Evolutionary conservation across 2,888 invertebrate genomes (phyloP).

Genomic region (Heliconius hortense): DNA sequence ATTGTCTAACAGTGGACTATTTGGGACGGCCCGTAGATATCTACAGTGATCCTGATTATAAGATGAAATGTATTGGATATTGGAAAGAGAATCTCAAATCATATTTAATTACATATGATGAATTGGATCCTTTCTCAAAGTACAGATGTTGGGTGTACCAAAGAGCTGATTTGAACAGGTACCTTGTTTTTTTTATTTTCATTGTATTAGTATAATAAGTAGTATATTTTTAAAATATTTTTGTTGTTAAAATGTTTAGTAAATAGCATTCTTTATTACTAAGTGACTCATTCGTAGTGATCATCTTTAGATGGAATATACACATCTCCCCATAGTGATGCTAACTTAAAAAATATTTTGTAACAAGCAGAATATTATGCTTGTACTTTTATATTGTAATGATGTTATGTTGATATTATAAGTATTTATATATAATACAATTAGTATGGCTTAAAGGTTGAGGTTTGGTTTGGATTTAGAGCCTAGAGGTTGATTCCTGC

Average conservation of each 20-base stretch:
- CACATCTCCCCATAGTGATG: background rate
- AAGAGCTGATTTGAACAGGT: conserved; percentile 94
- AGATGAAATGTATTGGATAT: conserved; percentile 97
- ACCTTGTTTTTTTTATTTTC: conserved; percentile 49
- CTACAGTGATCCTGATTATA: conserved; percentile 97
- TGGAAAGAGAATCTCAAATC: conserved; percentile 99
- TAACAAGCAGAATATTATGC: background rate
- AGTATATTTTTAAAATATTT: background rate
- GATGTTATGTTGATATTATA: no score
- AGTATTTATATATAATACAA: no score
- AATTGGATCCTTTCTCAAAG: conserved; percentile 96
- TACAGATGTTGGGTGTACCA: conserved; percentile 99
- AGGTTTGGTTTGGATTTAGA: no score
- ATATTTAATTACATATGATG: conserved; percentile 97
- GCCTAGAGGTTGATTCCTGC: no score
- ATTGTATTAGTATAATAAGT: no score
- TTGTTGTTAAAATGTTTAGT: background rate
- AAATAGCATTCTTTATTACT: background rate
- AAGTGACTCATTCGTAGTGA: no score
- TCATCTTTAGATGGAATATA: no score
- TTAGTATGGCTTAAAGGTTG: no score
- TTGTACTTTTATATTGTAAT: no score
- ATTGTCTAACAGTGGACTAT: conserved; percentile 98
- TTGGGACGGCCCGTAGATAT: conserved; percentile 97
- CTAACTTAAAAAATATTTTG: background rate